Evolutionary conservation across 1,140 invertebrate genomes (phyloP), one percentile per base, ranked within the genome.

Genomic region (Babylonia areolata): DNA sequence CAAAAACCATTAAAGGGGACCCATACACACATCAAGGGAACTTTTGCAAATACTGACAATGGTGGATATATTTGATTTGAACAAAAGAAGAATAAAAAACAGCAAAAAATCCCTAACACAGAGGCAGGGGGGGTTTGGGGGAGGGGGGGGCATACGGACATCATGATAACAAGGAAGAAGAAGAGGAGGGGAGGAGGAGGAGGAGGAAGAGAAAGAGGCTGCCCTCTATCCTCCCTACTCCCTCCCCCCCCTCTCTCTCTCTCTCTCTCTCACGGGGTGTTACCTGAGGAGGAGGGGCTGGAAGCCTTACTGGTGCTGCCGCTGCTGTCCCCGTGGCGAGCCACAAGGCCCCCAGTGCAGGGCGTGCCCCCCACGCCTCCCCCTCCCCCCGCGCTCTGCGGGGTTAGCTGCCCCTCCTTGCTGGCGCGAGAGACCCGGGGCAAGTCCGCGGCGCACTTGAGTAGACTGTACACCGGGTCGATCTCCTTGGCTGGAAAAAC

Each of bases 391-490:
- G 46, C 6, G 46, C 20, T 51, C 58, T 64, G 58, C 12, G 58
- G 58, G 58, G 58, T 64, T 5, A 64, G 58, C 58, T 64, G 58
- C 12, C 58, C 58, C 12, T 87, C 40, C 20, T 92, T 90, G 40
- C 89, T 54, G 20, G 81, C 58, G 37, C 87, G 86, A 69, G 85
- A 64, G 20, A 82, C 89, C 86, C 90, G 90, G 23, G 93, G 93
- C 17, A 94, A 88, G 79, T 93, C 93, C 2, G 93, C 93, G 1
- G 93, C 93, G 91, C 93, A 93, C 84, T 94, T 94, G 33, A 94
- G 87, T 64, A 94, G 87, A 87, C 93, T 94, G 89, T 94, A 94
- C 23, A 94, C 93, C 28, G 93, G 93, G 83, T 94, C 93, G 12
- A 93, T 92, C 73, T 93, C 92, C 80, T 90, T 89, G 11, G 90